These are phyloP conservation scores for Pristionchus entomophagus DNA, from an alignment of 2,888 invertebrate species.

Conservation along the genomic window DNA sequence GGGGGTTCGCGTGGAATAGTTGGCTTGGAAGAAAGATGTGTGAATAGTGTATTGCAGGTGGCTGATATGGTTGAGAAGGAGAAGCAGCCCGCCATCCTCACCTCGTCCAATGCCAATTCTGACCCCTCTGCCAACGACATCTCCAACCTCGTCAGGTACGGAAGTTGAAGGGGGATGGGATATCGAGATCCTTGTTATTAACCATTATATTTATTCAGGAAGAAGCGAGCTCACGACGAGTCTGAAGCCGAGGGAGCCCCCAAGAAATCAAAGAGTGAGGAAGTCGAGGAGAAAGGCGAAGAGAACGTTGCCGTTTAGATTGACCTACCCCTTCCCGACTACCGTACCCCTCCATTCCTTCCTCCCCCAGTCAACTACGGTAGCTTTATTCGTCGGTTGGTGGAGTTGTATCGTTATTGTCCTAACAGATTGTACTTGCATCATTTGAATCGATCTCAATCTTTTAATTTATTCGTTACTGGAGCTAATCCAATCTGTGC, in stretches of 20 bases:
- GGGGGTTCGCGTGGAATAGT: not conserved
- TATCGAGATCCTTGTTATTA: not conserved
- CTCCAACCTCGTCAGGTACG: constrained; percentile 27
- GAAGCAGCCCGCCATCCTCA: constrained; percentile 6
- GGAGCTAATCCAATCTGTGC: constrained; percentile 21
- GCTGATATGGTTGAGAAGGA: not conserved
- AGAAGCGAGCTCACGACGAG: constrained; percentile 44
- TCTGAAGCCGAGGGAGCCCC: not conserved
- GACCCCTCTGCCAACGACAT: constrained; percentile 42
- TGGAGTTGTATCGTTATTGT: not conserved
- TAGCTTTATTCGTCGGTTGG: not conserved
- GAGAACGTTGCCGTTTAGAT: constrained; percentile 44
- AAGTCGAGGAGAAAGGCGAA: constrained; percentile 25
- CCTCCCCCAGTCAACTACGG: not conserved
- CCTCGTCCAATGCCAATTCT: constrained; percentile 40
- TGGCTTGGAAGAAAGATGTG: not conserved
- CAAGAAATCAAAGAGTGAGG: constrained; percentile 46
- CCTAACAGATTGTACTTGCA: not conserved
- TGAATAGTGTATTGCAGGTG: not conserved
- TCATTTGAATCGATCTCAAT: constrained; percentile 9
- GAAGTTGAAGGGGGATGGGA: not conserved
- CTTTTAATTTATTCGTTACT: not conserved
- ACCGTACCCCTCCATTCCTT: not conserved
- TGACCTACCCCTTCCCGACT: not conserved
- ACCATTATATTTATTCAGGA: not conserved